Base-by-base conservation (phyloP, 2,113 vertebrate species). In the Triplophysa siluroides region DNA sequence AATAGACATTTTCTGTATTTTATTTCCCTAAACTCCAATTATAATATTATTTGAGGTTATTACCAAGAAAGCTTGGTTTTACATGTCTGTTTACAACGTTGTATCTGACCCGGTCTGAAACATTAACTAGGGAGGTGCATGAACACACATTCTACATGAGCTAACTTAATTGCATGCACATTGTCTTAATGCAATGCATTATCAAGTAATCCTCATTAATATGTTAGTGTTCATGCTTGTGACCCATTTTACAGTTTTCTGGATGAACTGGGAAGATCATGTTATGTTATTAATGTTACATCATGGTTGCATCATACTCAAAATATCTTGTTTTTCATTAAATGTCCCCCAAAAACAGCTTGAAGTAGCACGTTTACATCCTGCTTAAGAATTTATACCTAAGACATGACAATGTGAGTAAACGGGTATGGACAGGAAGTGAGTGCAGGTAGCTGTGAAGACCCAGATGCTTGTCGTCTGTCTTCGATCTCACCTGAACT, bases 401-500 rank as follows among this genome's bases (percentile, higher is more conserved):
- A 45, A 45, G 16, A 19, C 8, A 21, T 58, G 19, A 58, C 19
- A 21, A 58, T 52, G 54, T n/a, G 11, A 45, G 43, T 12, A 11
- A 45, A 45, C 5, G 10, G 10, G 9, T 11, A 9, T 60, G 33
- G 13, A n/a, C 19, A 19, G n/a, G 58, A 41, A 41, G 13, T 52
- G 13, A 73, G 54, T 47, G 73, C 41, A n/a, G 23, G 41, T 50
- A 19, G 18, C 24, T 56, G 50, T 56, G 10, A 56, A 24, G 50
- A 54, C 21, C 45, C 68, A 29, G 26, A 73, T 21, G 33, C 62
- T 54, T 76, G 61, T 54, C 24, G 1, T 9, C 26, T 1, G 0
- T 76, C 14, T 50, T 76, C 43, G 38, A 68, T 74, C 23, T 61
- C 63, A 52, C 29, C 62, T 26, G 47, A 65, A 38, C 70, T 64